phyloP scores from a whole-genome alignment of 2,797 vertebrate species.

The Synanceia verrucosa region DNA sequence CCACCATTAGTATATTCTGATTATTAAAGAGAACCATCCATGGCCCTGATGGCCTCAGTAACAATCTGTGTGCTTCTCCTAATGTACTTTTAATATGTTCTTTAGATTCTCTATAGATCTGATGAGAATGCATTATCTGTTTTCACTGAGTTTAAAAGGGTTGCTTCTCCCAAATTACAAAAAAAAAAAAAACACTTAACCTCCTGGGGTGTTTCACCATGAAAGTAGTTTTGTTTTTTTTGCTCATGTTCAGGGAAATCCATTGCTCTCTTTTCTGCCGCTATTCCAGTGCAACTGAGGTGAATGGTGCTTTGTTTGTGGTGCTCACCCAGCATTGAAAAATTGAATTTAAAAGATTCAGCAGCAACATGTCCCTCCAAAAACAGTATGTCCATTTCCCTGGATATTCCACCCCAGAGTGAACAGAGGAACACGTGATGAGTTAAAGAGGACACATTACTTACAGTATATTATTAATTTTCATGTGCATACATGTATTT shows the following conservation, averaged over 20 bases:
- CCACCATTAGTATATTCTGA: conserved; percentile 42
- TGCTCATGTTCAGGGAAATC: not conserved
- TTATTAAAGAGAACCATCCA: conserved; percentile 55
- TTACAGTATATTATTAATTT: too few species aligned
- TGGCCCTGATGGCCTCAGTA: conserved; percentile 9
- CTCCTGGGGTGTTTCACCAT: not conserved
- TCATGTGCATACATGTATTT: too few species aligned
- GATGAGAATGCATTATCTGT: conserved; percentile 1
- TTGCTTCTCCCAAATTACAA: not conserved
- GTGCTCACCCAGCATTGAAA: not conserved
- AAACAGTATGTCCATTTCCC: not conserved
- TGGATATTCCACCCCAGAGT: not conserved
- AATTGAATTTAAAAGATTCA: conserved; percentile 6
- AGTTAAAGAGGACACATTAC: too few species aligned
- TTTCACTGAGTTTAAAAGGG: conserved; percentile 3
- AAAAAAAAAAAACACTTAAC: not conserved
- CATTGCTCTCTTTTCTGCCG: not conserved
- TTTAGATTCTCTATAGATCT: too few species aligned
- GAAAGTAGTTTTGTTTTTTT: not conserved
- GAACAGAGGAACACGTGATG: not conserved
- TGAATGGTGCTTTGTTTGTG: not conserved
- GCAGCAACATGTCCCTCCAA: not conserved
- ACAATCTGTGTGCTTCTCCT: conserved; percentile 22
- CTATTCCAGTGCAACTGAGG: not conserved
- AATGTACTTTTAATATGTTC: conserved; percentile 33